Conservation (phyloP, 2,113 vertebrate genomes). For the Gopherus flavomarginatus region DNA sequence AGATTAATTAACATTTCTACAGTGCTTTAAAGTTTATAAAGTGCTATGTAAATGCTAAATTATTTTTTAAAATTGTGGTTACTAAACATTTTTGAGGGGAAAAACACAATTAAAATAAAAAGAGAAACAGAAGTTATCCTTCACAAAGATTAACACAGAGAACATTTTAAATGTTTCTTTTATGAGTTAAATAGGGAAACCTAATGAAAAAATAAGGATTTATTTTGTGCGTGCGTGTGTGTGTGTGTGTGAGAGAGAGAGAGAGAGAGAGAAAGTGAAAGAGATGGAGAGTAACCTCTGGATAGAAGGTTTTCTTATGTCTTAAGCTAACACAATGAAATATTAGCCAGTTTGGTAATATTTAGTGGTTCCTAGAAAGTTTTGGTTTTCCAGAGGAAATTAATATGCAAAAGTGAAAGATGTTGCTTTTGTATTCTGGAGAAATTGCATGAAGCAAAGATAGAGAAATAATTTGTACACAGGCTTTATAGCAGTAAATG, state of each 20-base stretch:
- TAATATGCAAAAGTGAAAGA: not conserved
- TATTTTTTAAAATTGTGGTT: not conserved
- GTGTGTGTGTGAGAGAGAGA: too few species aligned
- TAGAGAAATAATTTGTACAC: not conserved
- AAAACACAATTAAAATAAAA: not conserved
- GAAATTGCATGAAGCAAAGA: not conserved
- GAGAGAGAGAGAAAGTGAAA: too few species aligned
- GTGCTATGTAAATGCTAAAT: not conserved
- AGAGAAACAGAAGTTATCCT: not conserved
- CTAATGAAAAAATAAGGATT: not conserved
- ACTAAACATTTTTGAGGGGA: not conserved
- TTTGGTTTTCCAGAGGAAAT: not conserved
- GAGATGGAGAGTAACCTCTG: not conserved
- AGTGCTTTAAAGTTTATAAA: not conserved
- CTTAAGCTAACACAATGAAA: not conserved
- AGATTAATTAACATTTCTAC: conserved; percentile 1
- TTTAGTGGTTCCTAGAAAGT: not conserved
- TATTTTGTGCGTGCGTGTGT: too few species aligned
- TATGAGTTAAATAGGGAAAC: not conserved
- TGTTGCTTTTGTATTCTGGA: not conserved
- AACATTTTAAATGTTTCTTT: not conserved
- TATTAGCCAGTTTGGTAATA: not conserved
- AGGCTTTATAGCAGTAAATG: not conserved
- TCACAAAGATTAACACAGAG: not conserved
- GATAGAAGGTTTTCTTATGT: not conserved